Evolutionary conservation across 2,113 vertebrate genomes (phyloP), one percentile per base, ranked within the genome.

Genomic region (Opisthocomus hoazin): DNA sequence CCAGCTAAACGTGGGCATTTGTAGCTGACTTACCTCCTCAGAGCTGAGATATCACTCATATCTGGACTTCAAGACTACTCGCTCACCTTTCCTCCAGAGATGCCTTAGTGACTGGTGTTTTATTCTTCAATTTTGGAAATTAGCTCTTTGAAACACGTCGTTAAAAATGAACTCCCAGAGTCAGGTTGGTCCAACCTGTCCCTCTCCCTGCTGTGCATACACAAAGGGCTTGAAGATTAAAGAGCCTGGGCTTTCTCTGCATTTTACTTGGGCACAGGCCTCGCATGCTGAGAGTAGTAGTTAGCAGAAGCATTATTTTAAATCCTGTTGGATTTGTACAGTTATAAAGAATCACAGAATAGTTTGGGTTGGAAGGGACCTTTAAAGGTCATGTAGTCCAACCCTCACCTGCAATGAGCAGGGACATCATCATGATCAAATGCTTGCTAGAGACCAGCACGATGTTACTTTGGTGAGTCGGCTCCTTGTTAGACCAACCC

Each of bases 401-500:
- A n/a, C n/a, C n/a, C n/a, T n/a, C n/a, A n/a, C n/a, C n/a, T n/a
- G n/a, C n/a, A n/a, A n/a, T n/a, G n/a, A n/a, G n/a, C n/a, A n/a
- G n/a, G n/a, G n/a, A n/a, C n/a, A n/a, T n/a, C n/a, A n/a, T n/a
- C 50, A 23, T 53, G 19, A 93, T 70, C 29, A 80, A 63, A 39
- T 1, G 2, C 16, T 53, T 70, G 12, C 15, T 74, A 43, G 57
- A 84, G 51, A 37, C 56, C 8, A 66, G 34, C 21, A 34, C 1
- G 1, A 19, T 17, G 16, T 77, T 64, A 22, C 32, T 82, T 90
- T 0, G 30, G 26, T 53, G 3, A 46, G 22, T 60, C 26, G 48
- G 13, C 12, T 57, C 15, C 20, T 68, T 0, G 0, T 57, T 74
- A 77, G 46, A 65, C 11, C 8, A 56, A 6, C 32, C 8, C 4